These are phyloP conservation scores for Tenthredo mesomela DNA, from an alignment of 2,888 invertebrate genomes.

Conservation along the genomic window DNA sequence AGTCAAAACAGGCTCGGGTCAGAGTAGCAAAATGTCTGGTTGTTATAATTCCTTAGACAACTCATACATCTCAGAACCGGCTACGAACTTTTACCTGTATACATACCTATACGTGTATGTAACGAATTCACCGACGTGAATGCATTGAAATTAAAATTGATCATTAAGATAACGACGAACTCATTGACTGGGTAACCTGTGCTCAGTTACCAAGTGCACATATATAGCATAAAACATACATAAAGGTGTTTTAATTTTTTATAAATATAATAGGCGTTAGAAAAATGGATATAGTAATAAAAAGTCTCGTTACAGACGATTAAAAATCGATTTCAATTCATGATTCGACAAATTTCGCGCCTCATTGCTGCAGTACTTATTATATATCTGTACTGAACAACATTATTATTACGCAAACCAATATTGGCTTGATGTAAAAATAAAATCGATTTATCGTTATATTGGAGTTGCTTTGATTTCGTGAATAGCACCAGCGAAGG, in stretches of 20 bases:
- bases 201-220: too few relatives aligned
- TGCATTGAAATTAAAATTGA: conserved; percentile 11
- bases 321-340: conserved; percentile 1
- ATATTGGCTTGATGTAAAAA: neutral
- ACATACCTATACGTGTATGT: neutral
- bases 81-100: neutral
- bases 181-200: neutral
- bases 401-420: neutral
- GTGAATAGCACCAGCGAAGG: too few relatives aligned
- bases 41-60: conserved; percentile 11
- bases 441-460: too few relatives aligned
- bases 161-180: neutral
- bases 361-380: too few relatives aligned
- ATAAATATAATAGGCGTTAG: neutral
- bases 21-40: neutral
- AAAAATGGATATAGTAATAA: neutral
- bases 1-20: conserved; percentile 1
- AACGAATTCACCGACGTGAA: conserved; percentile 17
- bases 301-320: neutral
- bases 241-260: neutral
- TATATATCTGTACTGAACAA: neutral
- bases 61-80: neutral
- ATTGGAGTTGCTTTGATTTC: too few relatives aligned
- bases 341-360: neutral
- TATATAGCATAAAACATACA: neutral